phyloP scores from a whole-genome alignment of 2,888 invertebrate genomes.

The Neoascia interrupta region DNA sequence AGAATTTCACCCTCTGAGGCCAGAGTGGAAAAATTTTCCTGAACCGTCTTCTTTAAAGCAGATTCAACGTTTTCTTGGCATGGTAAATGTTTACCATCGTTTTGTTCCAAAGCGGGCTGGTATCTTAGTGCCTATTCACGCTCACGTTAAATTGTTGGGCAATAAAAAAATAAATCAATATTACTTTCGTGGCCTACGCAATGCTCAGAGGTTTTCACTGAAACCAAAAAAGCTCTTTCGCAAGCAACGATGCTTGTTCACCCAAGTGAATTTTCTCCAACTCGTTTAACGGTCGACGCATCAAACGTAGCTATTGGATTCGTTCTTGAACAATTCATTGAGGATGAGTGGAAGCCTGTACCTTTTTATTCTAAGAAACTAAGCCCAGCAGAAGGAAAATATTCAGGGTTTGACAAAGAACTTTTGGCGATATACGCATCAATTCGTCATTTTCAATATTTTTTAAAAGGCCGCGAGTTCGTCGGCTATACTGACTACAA shows the following conservation, averaged over 20 bases:
- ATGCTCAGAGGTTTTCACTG: not conserved
- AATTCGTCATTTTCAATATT: too few species aligned
- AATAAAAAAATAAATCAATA: not conserved
- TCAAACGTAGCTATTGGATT: conserved; percentile 1
- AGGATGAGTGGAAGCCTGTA: conserved; percentile 6
- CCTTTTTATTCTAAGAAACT: conserved; percentile 9
- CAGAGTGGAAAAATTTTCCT: not conserved
- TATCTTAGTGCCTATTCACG: not conserved
- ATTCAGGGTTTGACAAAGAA: too few species aligned
- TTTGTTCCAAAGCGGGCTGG: conserved; percentile 3
- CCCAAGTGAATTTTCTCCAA: not conserved
- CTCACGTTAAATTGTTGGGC: not conserved
- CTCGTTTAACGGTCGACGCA: not conserved
- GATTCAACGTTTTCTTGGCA: conserved; percentile 20
- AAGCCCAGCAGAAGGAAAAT: too few species aligned
- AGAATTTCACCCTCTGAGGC: not conserved
- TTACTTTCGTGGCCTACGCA: not conserved
- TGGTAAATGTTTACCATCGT: too few species aligned
- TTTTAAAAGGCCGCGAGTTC: too few species aligned
- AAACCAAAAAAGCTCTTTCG: not conserved
- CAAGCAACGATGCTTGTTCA: too few species aligned
- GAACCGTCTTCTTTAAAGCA: not conserved
- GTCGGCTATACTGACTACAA: too few species aligned
- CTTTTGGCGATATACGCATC: too few species aligned
- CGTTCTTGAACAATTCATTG: not conserved